Conservation (phyloP, 2,113 vertebrate species). For the Marcusenius ussheri region DNA sequence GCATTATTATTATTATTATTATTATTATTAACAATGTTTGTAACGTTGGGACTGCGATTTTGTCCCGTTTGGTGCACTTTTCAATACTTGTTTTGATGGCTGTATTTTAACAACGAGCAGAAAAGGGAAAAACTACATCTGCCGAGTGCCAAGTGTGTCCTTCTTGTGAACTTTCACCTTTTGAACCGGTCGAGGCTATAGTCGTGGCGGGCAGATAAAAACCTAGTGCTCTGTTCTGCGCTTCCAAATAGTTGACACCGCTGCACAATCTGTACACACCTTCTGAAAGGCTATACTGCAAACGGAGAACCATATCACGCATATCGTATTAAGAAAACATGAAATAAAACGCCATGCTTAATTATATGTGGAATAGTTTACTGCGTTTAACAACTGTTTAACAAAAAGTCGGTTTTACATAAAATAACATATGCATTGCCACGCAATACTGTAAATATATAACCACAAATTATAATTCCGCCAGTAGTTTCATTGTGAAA, state of each 20-base stretch:
- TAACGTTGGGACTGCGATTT: neutral
- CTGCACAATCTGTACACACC: neutral
- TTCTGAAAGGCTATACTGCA: neutral
- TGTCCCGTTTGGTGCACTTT: neutral
- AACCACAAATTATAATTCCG: neutral
- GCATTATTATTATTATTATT: neutral
- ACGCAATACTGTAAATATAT: neutral
- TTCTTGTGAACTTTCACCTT: constrained; percentile 66
- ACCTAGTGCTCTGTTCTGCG: neutral
- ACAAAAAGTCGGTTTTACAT: neutral
- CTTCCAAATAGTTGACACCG: neutral
- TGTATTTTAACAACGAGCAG: neutral
- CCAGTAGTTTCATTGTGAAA: neutral
- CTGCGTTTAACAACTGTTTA: neutral
- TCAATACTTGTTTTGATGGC: neutral
- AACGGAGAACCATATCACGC: neutral
- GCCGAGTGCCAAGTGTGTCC: constrained; percentile 37
- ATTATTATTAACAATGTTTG: neutral
- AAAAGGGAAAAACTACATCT: neutral
- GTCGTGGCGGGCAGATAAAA: constrained; percentile 33
- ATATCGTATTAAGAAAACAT: neutral
- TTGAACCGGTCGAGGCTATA: constrained; percentile 45
- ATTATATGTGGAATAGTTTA: neutral
- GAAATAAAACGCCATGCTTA: neutral
- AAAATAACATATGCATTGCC: neutral